Base-by-base conservation (phyloP, 2,797 vertebrate species). In the Zenarchopterus dispar region DNA sequence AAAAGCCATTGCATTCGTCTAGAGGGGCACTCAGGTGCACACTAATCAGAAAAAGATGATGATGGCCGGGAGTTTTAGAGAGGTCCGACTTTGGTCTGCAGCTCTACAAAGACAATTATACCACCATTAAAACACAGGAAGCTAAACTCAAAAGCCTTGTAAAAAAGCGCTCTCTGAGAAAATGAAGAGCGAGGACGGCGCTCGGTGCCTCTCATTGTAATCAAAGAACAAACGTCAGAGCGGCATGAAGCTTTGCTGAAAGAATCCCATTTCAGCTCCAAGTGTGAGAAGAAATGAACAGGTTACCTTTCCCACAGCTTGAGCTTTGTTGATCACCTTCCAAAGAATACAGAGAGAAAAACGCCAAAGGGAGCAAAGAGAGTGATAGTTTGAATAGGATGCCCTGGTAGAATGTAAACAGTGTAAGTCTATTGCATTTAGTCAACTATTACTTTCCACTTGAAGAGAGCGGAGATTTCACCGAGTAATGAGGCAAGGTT, bases 11-110 rank as follows among this genome's bases (percentile, higher is more conserved):
- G 75, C 62, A 56, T 50, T 65, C 79, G 72, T 82, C 67, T 56
- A 75, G 65, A 89, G 78, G 77, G 84, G 31, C 2, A 15, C 70
- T 90, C 85, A 90, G 82, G 85, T 90, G 85, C 56, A 51, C 41
- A 6, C 68, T 91, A 89, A 89, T 85, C 77, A 84, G 78, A 82
- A 87, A 86, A 91, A 87, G 80, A 83, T 90, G 50, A 68, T 42
- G 49, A 85, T 70, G 67, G 64, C 67, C 56, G 49, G 47, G 53
- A 52, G 62, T 76, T 80, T 69, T 74, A 51, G 67, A 69, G 82
- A 70, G 81, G 80, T 86, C 60, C 31, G 24, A 58, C 63, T 75
- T 52, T 57, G 62, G 39, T 82, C 58, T 44, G 51, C 24, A 64
- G 61, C 67, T 56, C 58, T 63, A 78, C 44, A 17, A 80, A 88